Evolutionary conservation across 2,888 invertebrate genomes (phyloP).

Genomic region (Drosophila phalerata): DNA sequence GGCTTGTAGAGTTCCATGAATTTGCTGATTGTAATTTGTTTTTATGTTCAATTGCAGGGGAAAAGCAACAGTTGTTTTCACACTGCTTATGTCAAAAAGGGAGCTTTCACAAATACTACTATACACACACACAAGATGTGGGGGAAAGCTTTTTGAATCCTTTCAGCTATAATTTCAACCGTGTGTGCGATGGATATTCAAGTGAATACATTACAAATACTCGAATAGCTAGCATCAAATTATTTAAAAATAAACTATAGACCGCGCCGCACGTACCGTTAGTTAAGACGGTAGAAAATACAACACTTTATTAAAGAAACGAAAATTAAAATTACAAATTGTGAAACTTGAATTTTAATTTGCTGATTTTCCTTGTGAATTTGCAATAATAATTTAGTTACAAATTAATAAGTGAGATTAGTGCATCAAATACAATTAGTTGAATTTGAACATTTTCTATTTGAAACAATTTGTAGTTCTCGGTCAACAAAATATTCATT

Average conservation of each 20-base stretch:
- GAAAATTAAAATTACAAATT: background rate
- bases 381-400: conserved; percentile 11
- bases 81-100: conserved; percentile 40
- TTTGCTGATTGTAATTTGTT: background rate
- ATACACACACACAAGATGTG: conserved; percentile 53
- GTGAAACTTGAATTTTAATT: background rate
- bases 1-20: too few relatives aligned
- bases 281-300: background rate
- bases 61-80: conserved; percentile 63
- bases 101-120: conserved; percentile 49
- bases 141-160: conserved; percentile 58
- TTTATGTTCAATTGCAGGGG: background rate
- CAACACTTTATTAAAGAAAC: background rate
- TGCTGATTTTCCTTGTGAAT: background rate
- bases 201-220: conserved; percentile 45
- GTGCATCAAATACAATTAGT: background rate
- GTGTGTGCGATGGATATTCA: conserved; percentile 29
- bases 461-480: conserved; percentile 14
- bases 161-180: conserved; percentile 42
- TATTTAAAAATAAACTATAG: conserved; percentile 33
- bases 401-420: background rate
- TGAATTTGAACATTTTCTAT: background rate
- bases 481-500: conserved; percentile 60
- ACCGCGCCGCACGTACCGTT: conserved; percentile 27
- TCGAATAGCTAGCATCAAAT: conserved; percentile 22